Base-by-base conservation (phyloP, 2,113 vertebrate genomes). In the Prionailurus viverrinus region DNA sequence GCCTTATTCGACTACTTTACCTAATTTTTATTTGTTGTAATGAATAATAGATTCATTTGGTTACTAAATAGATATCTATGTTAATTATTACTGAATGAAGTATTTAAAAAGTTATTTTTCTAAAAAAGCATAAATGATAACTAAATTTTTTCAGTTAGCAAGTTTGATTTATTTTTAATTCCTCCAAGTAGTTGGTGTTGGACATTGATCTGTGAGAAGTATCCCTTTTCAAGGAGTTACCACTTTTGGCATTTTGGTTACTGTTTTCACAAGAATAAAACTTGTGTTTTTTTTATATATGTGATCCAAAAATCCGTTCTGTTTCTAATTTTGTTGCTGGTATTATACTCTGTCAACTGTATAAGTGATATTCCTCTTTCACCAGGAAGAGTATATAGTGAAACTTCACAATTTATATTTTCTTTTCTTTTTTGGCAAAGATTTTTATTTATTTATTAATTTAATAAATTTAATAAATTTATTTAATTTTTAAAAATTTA, bases 121-220 rank as follows among this genome's bases (percentile, higher is more conserved):
- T 94, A 19, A 58, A n/a, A 80, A 92, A 92, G 7, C 48, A 2
- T 87, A 88, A 91, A 33, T 91, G 48, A 51, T 79, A 73, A 82
- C 66, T 91, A 55, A 10, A 1, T 31, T 33, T 51, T 94, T 92
- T 78, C 29, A 51, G 7, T 91, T 93, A 87, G 16, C 13, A 93
- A 45, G n/a, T 92, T 98, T 96, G 48, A 79, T 76, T 96, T 92
- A 80, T 95, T 68, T 84, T 90, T 93, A 93, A 69, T 81, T 95
- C 27, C 45, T 92, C 53, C 86, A 29, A 92, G 80, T 73, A 86
- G 45, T 92, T 96, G 79, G 79, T 82, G 66, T 31, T 80, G n/a
- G 31, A 16, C 65, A 58, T 71, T 94, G 78, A 95, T 94, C 41
- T 71, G 88, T 85, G 61, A 74, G 89, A 94, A 79, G 31, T 89